A percentile compares a stretch with the other conserved stretches of the same genome.
Evolutionary conservation across 2,113 vertebrate genomes (phyloP).

Genomic region (Hippocampus mohnikei): DNA sequence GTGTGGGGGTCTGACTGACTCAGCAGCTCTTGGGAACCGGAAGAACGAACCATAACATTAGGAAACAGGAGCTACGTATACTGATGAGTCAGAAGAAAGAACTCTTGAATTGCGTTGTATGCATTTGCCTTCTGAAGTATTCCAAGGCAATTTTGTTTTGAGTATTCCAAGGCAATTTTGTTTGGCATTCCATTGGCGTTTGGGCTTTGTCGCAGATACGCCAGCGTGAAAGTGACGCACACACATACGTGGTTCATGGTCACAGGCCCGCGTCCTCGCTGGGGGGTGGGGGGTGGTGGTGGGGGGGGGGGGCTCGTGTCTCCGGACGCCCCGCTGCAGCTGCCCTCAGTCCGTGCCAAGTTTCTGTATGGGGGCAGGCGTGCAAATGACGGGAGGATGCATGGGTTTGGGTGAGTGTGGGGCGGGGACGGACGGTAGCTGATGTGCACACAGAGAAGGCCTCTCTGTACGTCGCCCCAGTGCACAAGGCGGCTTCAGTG

Average conservation of each 20-base stretch:
- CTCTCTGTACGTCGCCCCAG: constrained; percentile 56
- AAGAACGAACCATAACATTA: constrained; percentile 59
- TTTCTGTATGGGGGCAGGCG: constrained; percentile 62
- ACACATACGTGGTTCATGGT: constrained; percentile 33
- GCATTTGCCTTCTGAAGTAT: constrained; percentile 15
- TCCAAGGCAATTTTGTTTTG: constrained; percentile 25
- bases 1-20: constrained; percentile 45
- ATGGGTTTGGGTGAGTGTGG: constrained; percentile 53
- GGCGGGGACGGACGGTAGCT: constrained; percentile 52
- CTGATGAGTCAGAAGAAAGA: constrained; percentile 51
- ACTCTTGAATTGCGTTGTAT: constrained; percentile 31
- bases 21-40: constrained; percentile 61
- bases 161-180: constrained; percentile 16
- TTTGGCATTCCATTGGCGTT: constrained; percentile 25
- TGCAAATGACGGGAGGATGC: constrained; percentile 45
- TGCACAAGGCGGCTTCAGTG: constrained; percentile 66
- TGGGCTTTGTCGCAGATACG: constrained; percentile 31
- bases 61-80: constrained; percentile 48
- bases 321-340: constrained; percentile 69
- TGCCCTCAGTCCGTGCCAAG: constrained; percentile 76
- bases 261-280: constrained; percentile 39
- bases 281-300: constrained; percentile 31
- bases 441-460: constrained; percentile 68
- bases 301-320: constrained; percentile 31
- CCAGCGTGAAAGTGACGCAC: constrained; percentile 45